A percentile compares a stretch with the other conserved stretches of the same genome.
Conservation (phyloP, 2,797 vertebrate species). For the Okamejei kenojei region DNA sequence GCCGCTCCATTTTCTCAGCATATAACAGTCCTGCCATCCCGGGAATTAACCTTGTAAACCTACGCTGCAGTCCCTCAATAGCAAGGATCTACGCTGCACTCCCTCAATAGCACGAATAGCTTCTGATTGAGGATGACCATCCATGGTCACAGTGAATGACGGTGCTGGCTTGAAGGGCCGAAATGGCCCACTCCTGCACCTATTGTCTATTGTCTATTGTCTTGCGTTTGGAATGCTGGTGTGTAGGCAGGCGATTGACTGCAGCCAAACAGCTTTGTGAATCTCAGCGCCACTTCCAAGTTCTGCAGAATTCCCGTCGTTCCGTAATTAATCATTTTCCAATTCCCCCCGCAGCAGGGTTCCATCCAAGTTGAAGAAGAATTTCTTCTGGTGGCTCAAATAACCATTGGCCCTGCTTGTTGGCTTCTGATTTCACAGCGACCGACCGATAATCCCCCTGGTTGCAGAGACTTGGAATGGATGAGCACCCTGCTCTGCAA, state of each 20-base stretch:
- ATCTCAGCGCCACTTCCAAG: background rate
- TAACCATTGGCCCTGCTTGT: background rate
- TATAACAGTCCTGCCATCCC: too few species aligned
- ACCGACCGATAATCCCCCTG: background rate
- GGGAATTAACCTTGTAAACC: too few species aligned
- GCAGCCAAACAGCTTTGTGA: background rate
- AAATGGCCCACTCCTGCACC: too few species aligned
- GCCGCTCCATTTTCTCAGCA: too few species aligned
- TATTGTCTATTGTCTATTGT: background rate
- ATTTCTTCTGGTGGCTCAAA: background rate
- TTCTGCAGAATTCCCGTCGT: background rate
- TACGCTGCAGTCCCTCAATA: too few species aligned
- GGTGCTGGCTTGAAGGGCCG: too few species aligned
- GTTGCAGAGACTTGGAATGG: too few species aligned
- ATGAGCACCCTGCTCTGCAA: background rate
- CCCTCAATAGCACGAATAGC: too few species aligned
- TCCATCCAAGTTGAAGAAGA: conserved; percentile 2
- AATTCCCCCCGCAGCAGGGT: background rate
- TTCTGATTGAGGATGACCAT: too few species aligned
- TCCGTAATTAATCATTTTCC: conserved; percentile 6
- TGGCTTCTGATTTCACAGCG: background rate
- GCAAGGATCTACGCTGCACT: too few species aligned
- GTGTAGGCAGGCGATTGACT: background rate
- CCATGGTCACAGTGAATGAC: too few species aligned
- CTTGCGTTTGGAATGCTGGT: background rate